Evolutionary conservation across 2,797 vertebrate species (phyloP), one percentile per base, ranked within the genome.

Genomic region (Chaunax sp.): DNA sequence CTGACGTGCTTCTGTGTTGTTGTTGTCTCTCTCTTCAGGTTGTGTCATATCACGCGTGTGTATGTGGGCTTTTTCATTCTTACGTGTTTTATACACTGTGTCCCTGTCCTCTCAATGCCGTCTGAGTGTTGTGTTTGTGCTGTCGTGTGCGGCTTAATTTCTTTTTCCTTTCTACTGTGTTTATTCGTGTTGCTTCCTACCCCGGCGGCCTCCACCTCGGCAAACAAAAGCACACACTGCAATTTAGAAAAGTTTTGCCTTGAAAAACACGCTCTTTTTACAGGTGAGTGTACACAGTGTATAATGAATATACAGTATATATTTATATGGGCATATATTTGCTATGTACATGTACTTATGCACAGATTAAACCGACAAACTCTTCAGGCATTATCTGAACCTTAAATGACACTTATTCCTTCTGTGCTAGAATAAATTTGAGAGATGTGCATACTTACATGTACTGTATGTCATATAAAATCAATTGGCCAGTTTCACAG

Each of bases 21-120:
- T 90, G 88, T 92, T 89, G 92, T 92, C 91, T 94, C 89, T 93
- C 91, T 90, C 93, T 94, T 94, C 92, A 94, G 93, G 93, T 95
- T 94, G 92, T 94, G 93, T 95, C 93, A 94, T 94, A 93, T 94
- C 93, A 93, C 93, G 92, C 90, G 91, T 95, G 93, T 94, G 94
- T 95, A 94, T 93, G 94, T 94, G 92, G 92, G 90, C 91, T 94
- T 92, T 87, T 93, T 94, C 92, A 93, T 94, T 93, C 91, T 91
- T 93, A 89, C 80, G 47, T 85, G 86, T 93, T 85, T 78, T 90
- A 92, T 90, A 92, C 90, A 90, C 85, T 89, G 84, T 92, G 87
- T 90, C 86, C 73, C 79, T 88, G 87, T 92, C 82, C 77, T 87
- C 83, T 83, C 65, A 83, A 80, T 81, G 84, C 87, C 75, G 84